A percentile compares a stretch with the other conserved stretches of the same genome.
Evolutionary conservation across 1,140 invertebrate species (phyloP).

Genomic region (Drosophila gunungcola): DNA sequence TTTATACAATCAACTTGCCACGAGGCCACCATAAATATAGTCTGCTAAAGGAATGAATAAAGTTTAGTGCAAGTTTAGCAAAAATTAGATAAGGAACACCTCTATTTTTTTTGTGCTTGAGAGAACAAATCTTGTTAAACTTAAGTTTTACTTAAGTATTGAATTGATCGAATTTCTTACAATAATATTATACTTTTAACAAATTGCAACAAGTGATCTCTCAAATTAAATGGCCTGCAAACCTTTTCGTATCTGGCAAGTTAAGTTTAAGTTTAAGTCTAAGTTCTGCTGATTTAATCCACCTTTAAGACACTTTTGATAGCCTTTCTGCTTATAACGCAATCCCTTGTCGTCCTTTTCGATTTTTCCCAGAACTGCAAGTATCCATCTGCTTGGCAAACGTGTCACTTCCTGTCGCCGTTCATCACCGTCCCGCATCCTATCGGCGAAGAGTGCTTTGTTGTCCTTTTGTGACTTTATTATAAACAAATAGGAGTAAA

Average conservation of each 20-base stretch:
- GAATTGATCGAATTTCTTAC: no score
- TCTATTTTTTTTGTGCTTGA: no score
- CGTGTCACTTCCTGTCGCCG: slow-evolving; percentile 43
- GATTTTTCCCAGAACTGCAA: slow-evolving; percentile 1
- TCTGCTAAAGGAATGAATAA: not conserved
- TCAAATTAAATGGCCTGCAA: no score
- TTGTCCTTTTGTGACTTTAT: slow-evolving; percentile 50
- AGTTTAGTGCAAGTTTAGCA: not conserved
- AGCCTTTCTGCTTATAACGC: not conserved
- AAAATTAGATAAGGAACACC: not conserved
- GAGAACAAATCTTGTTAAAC: no score
- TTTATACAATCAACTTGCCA: slow-evolving; percentile 66
- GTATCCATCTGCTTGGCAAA: slow-evolving; percentile 33
- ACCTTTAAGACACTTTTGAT: not conserved
- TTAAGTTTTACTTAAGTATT: no score
- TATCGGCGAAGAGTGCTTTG: slow-evolving; percentile 35
- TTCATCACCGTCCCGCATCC: slow-evolving; percentile 36
- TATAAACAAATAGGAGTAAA: slow-evolving; percentile 50
- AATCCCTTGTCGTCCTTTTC: not conserved
- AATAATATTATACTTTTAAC: no score
- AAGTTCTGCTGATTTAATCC: not conserved
- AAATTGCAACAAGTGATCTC: no score
- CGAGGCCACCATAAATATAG: slow-evolving; percentile 8
- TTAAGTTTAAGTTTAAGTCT: no score
- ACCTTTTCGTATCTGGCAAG: no score